Base-by-base conservation (phyloP, 2,888 invertebrate species). In the Acleris literana region DNA sequence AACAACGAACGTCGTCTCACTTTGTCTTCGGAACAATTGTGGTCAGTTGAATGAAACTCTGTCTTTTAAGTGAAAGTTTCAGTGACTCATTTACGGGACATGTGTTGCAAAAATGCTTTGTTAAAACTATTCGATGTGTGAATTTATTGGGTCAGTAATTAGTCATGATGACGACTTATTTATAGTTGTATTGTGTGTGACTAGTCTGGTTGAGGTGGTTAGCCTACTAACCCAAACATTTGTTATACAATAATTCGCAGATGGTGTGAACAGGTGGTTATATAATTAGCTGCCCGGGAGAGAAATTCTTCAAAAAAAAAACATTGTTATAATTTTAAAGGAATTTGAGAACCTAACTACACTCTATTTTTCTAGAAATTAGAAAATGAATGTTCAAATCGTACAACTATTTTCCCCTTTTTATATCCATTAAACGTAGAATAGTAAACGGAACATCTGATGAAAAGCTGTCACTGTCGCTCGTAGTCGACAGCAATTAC, bases 11-110 rank as follows among this genome's bases (percentile, higher is more conserved):
- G 64, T 43, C 60, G 64, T 18, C 29, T 25, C 62, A 63, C 61
- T 63, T 39, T 73, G 73, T 78, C 72, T 49, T 61, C 66, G 60
- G 53, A 56, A 71, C 72, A 68, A 71, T 70, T 57, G 67, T 64
- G 68, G 71, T 70, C 65, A 64, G n/a, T 62, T 58, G 58, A 67
- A 67, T 69, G 62, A 68, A 69, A 63, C 71, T 72, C 72, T 33
- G 52, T 61, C 79, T 85, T 87, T 77, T 86, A 87, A 83, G 79
- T 76, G 77, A 84, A 85, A 83, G 78, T 81, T 78, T 76, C 67
- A 75, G 74, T 88, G 86, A 87, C 72, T 86, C 85, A 87, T 63
- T 74, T 62, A 49, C 63, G 57, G 71, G 63, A 68, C 72, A 72
- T 68, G 73, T 80, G 72, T 74, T 72, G 74, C 65, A 76, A 74